Evolutionary conservation across 2,113 vertebrate genomes (phyloP).

Genomic region (Otus sunia): DNA sequence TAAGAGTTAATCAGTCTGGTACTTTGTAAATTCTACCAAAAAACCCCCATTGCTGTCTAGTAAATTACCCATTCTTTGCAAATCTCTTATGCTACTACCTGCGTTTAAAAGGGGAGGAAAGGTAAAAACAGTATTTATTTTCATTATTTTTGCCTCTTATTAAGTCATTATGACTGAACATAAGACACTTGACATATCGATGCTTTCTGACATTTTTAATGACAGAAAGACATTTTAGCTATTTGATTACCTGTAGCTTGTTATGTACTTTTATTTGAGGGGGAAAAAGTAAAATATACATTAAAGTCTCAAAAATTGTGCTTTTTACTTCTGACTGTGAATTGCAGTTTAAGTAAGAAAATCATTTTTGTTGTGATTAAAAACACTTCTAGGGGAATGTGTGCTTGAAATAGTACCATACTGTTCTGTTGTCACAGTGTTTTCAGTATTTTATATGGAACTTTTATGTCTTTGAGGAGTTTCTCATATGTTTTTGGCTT

Average conservation of each 20-base stretch:
- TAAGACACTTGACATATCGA: not conserved
- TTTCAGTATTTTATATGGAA: not conserved
- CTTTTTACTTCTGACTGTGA: not conserved
- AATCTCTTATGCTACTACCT: not conserved
- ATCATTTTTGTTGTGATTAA: not conserved
- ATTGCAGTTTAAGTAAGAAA: not conserved
- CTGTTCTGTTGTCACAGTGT: not conserved
- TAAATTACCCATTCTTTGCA: not conserved
- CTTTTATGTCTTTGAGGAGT: not conserved
- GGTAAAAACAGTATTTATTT: not conserved
- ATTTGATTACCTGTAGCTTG: not conserved
- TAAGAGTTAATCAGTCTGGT: not conserved
- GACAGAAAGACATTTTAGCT: not conserved
- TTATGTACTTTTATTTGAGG: not conserved
- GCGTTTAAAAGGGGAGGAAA: not conserved
- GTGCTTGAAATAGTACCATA: not conserved
- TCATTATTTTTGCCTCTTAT: not conserved
- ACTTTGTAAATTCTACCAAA: not conserved
- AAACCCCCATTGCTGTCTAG: not conserved
- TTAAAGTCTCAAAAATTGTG: not conserved
- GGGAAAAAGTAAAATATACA: not conserved
- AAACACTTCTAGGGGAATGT: not conserved
- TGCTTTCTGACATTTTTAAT: not conserved
- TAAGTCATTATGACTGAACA: not conserved
- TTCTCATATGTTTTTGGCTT: not conserved